These are phyloP conservation scores for Theonella swinhoei DNA, from an alignment of 37 sponge, comb jelly and placozoan species.

Conservation along the genomic window DNA sequence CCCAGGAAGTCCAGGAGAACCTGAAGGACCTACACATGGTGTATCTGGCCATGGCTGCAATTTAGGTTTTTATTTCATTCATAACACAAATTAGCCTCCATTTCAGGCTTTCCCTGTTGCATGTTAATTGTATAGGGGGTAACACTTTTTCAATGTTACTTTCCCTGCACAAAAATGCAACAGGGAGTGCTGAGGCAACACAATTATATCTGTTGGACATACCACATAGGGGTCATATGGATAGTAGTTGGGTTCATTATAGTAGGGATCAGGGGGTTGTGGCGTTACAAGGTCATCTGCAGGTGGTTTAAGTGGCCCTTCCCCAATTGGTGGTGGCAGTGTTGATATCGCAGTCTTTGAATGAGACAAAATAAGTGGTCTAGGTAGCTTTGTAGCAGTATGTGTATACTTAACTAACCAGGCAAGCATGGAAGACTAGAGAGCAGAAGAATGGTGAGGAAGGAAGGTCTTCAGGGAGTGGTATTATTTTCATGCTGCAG, in stretches of 20 bases:
- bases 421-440: conserved; percentile 20
- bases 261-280: no score
- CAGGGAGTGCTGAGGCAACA: no score
- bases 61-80: neutral
- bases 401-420: conserved; percentile 5
- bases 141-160: neutral
- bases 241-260: no score
- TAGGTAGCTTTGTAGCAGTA: no score
- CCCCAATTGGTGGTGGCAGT: no score
- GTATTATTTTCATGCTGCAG: conserved; percentile 24
- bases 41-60: conserved; percentile 63
- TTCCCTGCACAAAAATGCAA: no score
- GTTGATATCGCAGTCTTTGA: no score
- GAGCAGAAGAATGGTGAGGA: conserved; percentile 29
- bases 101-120: neutral
- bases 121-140: no score
- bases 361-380: no score
- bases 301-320: no score
- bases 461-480: neutral
- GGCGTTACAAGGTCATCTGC: no score
- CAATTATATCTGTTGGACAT: no score
- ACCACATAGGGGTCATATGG: conserved; percentile 16
- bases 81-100: neutral
- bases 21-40: conserved; percentile 61
- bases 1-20: conserved; percentile 55